These are phyloP conservation scores for Eilema caniola DNA, from an alignment of 2,888 invertebrate species.

Conservation along the genomic window DNA sequence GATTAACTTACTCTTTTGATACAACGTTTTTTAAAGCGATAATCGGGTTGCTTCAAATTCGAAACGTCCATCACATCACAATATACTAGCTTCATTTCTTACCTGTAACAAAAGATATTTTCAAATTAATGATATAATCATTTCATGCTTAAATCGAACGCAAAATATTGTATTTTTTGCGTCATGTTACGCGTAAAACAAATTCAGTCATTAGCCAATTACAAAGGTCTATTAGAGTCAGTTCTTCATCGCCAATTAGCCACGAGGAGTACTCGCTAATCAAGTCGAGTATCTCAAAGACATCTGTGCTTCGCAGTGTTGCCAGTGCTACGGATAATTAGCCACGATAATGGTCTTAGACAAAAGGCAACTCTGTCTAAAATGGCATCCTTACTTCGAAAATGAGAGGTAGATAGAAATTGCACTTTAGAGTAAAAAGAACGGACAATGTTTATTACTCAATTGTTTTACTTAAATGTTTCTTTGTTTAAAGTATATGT, in stretches of 20 bases:
- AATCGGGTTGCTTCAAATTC: too few species aligned
- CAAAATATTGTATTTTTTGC: background rate
- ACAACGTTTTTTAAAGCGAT: background rate
- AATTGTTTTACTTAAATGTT: conserved; percentile 2
- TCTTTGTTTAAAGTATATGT: background rate
- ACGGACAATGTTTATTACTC: background rate
- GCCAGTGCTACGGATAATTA: conserved; percentile 13
- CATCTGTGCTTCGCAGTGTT: conserved; percentile 12
- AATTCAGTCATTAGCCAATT: conserved; percentile 22
- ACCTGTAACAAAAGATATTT: conserved; percentile 3
- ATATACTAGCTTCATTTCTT: background rate
- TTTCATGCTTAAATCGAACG: background rate
- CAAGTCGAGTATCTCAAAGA: conserved; percentile 16
- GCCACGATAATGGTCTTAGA: background rate
- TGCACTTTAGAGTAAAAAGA: background rate
- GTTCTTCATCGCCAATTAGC: conserved; percentile 31
- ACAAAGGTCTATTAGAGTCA: conserved; percentile 22
- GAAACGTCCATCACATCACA: too few species aligned
- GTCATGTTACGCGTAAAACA: conserved; percentile 16
- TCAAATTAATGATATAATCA: background rate
- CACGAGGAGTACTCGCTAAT: conserved; percentile 9
- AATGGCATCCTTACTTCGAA: background rate
- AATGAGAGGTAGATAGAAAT: background rate
- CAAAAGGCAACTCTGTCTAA: background rate
- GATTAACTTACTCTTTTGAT: background rate